These are phyloP conservation scores for Sebastes taczanowskii DNA, from an alignment of 2,797 vertebrate genomes.

Conservation along the genomic window DNA sequence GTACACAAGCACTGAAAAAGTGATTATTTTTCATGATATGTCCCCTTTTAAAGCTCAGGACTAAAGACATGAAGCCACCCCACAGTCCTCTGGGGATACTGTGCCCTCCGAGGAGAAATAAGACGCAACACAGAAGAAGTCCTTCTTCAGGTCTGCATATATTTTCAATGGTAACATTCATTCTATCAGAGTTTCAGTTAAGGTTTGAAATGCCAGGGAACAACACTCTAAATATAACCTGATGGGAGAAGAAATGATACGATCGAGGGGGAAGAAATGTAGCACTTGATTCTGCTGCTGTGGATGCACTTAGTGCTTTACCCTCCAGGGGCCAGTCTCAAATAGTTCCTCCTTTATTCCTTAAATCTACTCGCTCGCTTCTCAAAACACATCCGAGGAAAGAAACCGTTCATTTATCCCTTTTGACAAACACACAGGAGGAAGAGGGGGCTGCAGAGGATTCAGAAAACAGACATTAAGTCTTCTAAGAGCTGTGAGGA, in stretches of 20 bases:
- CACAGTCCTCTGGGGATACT: not conserved
- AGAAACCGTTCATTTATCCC: constrained; percentile 13
- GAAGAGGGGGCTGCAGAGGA: not conserved
- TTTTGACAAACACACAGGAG: constrained; percentile 25
- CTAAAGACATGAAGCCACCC: not conserved
- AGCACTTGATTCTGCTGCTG: constrained; percentile 27
- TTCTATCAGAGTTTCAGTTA: constrained; percentile 70
- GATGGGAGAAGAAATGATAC: constrained; percentile 31
- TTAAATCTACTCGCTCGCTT: not conserved
- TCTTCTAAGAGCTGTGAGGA: constrained; percentile 22
- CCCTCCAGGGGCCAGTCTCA: constrained; percentile 29
- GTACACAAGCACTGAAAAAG: no score
- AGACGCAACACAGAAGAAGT: constrained; percentile 52
- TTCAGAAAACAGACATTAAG: constrained; percentile 10
- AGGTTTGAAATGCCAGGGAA: constrained; percentile 64
- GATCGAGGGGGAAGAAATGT: constrained; percentile 2
- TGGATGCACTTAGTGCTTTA: constrained; percentile 21
- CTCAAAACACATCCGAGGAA: constrained; percentile 18
- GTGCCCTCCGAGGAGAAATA: constrained; percentile 17
- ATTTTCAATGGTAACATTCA: constrained; percentile 81
- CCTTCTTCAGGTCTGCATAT: constrained; percentile 80
- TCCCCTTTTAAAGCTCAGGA: not conserved
- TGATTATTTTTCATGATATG: no score
- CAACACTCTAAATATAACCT: constrained; percentile 38
- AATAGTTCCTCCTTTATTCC: constrained; percentile 6